Conservation (phyloP, 2,797 vertebrate species). For the Eptatretus atami region DNA sequence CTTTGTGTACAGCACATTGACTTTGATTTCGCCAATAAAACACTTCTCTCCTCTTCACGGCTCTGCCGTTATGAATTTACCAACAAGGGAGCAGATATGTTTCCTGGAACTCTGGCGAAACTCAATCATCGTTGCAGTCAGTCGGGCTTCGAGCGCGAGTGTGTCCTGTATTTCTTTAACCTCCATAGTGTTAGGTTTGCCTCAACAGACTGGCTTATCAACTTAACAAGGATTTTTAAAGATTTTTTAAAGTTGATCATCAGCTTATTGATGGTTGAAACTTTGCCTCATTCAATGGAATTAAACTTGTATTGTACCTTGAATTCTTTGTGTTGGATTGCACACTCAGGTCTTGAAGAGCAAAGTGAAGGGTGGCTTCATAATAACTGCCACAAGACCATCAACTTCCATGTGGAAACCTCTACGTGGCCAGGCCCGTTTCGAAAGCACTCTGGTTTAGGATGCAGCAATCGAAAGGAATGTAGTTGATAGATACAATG, state of each 20-base stretch:
- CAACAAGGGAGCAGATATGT: conserved; percentile 63
- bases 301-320: too few relatives aligned
- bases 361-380: conserved; percentile 48
- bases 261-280: too few relatives aligned
- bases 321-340: not conserved
- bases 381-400: conserved; percentile 89
- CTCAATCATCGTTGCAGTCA: conserved; percentile 64
- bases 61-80: conserved; percentile 64
- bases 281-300: too few relatives aligned
- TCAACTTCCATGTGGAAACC: conserved; percentile 43
- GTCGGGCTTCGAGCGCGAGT: conserved; percentile 8
- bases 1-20: conserved; percentile 25
- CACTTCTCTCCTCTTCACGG: conserved; percentile 63
- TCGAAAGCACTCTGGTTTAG: too few relatives aligned
- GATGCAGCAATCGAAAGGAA: too few relatives aligned
- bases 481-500: too few relatives aligned
- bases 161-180: too few relatives aligned
- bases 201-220: too few relatives aligned
- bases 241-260: too few relatives aligned
- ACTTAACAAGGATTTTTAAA: too few relatives aligned
- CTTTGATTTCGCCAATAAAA: conserved; percentile 69
- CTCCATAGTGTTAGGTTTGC: too few relatives aligned
- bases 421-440: not conserved
- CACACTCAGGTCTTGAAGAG: conserved; percentile 35
- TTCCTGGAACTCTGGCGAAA: conserved; percentile 51